phyloP scores from a whole-genome alignment of 1,140 invertebrate species.

The Saccostrea cuccullata region DNA sequence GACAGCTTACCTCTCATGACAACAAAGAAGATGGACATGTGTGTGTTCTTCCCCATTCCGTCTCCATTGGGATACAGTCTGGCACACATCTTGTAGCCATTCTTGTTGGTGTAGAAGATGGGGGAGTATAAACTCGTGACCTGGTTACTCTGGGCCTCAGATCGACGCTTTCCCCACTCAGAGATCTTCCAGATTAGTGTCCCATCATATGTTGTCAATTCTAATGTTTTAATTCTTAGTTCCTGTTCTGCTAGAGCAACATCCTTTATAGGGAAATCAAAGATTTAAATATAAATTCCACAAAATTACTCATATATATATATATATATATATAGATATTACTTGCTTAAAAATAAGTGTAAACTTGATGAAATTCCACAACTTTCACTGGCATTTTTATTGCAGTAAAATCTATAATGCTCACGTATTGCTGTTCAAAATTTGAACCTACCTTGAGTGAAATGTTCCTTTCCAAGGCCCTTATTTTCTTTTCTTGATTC shows the following conservation, averaged over 20 bases:
- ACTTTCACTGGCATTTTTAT: background rate
- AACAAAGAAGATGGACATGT: slow-evolving; percentile 77
- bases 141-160: slow-evolving; percentile 71
- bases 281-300: background rate
- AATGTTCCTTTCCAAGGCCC: slow-evolving; percentile 63
- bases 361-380: background rate
- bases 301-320: background rate
- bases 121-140: slow-evolving; percentile 74
- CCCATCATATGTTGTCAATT: slow-evolving; percentile 73
- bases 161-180: slow-evolving; percentile 68
- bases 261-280: slow-evolving; percentile 58
- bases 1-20: slow-evolving; percentile 73
- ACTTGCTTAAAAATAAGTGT: background rate
- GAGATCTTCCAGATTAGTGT: slow-evolving; percentile 74
- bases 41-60: slow-evolving; percentile 79
- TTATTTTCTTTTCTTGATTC: slow-evolving; percentile 59
- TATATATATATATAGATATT: too few species aligned
- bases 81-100: slow-evolving; percentile 88
- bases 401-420: too few species aligned
- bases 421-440: background rate
- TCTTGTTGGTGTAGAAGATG: slow-evolving; percentile 72
- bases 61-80: slow-evolving; percentile 89
- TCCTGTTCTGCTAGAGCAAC: slow-evolving; percentile 67
- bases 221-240: slow-evolving; percentile 64
- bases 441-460: slow-evolving; percentile 40